phyloP scores from a whole-genome alignment of 2,888 invertebrate genomes.

The Mimachlamys varia region DNA sequence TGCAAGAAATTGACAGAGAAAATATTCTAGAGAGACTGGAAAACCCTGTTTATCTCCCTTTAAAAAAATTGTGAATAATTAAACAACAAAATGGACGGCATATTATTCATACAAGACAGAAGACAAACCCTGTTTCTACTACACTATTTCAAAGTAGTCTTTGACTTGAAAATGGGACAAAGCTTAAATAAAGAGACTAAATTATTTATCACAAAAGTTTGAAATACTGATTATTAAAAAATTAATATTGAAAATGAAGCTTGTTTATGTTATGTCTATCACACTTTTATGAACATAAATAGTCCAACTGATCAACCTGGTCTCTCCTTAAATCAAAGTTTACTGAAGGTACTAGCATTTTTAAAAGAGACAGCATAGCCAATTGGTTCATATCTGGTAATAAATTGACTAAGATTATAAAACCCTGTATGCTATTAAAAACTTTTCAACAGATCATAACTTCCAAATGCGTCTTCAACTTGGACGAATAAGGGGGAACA shows the following conservation, averaged over 20 bases:
- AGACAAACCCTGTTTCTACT: background rate
- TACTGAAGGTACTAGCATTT: no score
- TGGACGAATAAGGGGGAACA: no score
- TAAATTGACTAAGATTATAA: no score
- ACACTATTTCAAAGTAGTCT: background rate
- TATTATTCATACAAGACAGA: background rate
- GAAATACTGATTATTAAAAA: background rate
- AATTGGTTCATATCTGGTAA: no score
- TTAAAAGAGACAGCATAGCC: no score
- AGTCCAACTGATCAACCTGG: no score
- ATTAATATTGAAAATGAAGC: background rate
- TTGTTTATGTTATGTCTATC: no score
- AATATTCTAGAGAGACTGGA: background rate
- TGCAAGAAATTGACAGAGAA: background rate
- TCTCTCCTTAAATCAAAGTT: no score
- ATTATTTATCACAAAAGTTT: background rate
- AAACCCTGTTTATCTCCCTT: background rate
- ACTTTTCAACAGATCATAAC: no score
- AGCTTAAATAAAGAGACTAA: background rate
- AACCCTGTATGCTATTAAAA: no score
- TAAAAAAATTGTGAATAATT: background rate
- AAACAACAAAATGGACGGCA: background rate
- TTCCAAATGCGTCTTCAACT: no score
- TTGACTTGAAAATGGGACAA: background rate
- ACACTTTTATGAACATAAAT: no score